phyloP scores from a whole-genome alignment of 2,113 vertebrate genomes.

The Rhinogobius similis region DNA sequence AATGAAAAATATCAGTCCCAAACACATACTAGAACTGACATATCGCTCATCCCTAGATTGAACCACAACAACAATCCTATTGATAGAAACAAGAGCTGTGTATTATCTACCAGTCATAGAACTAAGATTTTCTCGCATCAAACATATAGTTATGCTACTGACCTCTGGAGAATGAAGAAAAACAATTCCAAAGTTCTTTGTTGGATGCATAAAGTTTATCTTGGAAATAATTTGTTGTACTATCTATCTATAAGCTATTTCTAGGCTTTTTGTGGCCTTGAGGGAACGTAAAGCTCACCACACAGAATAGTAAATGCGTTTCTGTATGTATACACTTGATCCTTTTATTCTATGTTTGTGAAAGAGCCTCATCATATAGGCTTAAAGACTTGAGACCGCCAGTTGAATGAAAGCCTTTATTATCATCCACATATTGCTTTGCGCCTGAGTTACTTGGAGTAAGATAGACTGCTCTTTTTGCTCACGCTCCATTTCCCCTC shows the following conservation, averaged over 20 bases:
- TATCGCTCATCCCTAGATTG: too few species aligned
- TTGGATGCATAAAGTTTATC: neutral
- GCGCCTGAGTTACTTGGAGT: conserved; percentile 15
- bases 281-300: conserved; percentile 23
- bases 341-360: conserved; percentile 12
- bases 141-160: neutral
- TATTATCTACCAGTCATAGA: neutral
- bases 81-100: too few species aligned
- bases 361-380: conserved; percentile 19
- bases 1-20: too few species aligned
- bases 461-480: conserved; percentile 5
- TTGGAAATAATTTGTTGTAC: conserved; percentile 13
- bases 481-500: neutral
- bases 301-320: conserved; percentile 43
- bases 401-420: conserved; percentile 30
- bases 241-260: conserved; percentile 13
- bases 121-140: neutral
- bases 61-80: too few species aligned
- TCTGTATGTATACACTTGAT: conserved; percentile 22
- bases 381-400: conserved; percentile 27
- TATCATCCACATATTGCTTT: conserved; percentile 18
- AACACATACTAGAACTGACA: too few species aligned
- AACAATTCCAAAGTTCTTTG: neutral
- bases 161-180: neutral
- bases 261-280: conserved; percentile 13